Evolutionary conservation across 2,797 vertebrate genomes (phyloP).

Genomic region (Neomorphus geoffroyi): DNA sequence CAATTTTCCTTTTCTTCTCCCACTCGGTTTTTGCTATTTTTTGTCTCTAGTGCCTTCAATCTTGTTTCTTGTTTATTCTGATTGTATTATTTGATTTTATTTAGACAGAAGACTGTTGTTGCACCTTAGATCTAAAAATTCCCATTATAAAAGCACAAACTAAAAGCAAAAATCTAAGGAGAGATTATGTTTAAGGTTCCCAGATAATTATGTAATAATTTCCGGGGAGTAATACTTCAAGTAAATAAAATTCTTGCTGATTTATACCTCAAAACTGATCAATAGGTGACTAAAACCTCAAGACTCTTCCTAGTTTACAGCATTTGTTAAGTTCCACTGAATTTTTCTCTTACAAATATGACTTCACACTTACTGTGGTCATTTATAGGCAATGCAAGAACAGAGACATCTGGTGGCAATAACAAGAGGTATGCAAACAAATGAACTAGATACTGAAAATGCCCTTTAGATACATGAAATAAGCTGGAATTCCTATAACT

Average conservation of each 20-base stretch:
- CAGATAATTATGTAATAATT: not conserved
- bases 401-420: conserved; percentile 40
- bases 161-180: not conserved
- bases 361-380: not conserved
- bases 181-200: not conserved
- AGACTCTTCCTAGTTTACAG: not conserved
- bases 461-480: not conserved
- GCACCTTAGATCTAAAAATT: not conserved
- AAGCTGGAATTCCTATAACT: not conserved
- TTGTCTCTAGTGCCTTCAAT: not conserved
- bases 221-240: not conserved
- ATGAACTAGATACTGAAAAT: not conserved
- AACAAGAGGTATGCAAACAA: not conserved
- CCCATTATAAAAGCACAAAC: not conserved
- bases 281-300: not conserved
- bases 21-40: not conserved
- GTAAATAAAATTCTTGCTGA: not conserved
- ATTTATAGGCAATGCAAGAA: not conserved
- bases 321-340: not conserved
- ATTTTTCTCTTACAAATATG: not conserved
- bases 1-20: not conserved
- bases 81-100: not conserved
- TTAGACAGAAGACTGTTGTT: not conserved
- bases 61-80: not conserved
- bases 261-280: not conserved